These are phyloP conservation scores for Alouatta palliata DNA, from an alignment of 2,113 vertebrate species.

Conservation along the genomic window DNA sequence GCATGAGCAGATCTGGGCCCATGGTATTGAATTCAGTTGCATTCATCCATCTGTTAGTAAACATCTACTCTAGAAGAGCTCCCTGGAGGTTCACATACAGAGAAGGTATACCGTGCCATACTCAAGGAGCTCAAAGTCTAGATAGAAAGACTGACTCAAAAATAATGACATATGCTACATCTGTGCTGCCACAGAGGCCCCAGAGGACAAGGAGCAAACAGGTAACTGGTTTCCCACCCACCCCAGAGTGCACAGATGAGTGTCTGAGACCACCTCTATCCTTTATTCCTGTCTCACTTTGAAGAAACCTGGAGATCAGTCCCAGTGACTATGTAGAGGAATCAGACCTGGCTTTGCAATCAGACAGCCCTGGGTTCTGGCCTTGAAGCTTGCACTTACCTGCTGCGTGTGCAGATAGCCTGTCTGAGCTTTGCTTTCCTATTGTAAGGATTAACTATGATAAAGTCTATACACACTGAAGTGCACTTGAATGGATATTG, in stretches of 20 bases:
- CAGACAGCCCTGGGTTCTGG: neutral
- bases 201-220: accelerated
- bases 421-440: neutral
- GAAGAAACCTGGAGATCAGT: neutral
- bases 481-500: neutral
- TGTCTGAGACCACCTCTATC: no score
- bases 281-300: neutral
- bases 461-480: neutral
- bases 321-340: neutral
- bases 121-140: neutral
- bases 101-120: neutral
- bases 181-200: neutral
- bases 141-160: neutral
- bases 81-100: neutral
- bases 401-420: neutral
- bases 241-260: neutral
- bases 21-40: neutral
- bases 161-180: neutral
- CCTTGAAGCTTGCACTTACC: neutral
- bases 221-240: neutral
- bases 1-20: neutral
- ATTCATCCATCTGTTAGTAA: neutral
- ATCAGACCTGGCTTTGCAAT: neutral
- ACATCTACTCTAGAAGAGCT: neutral
- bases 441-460: neutral